These are phyloP conservation scores for Aphelenchoides fujianensis DNA, from an alignment of 1,140 invertebrate species.

Conservation along the genomic window DNA sequence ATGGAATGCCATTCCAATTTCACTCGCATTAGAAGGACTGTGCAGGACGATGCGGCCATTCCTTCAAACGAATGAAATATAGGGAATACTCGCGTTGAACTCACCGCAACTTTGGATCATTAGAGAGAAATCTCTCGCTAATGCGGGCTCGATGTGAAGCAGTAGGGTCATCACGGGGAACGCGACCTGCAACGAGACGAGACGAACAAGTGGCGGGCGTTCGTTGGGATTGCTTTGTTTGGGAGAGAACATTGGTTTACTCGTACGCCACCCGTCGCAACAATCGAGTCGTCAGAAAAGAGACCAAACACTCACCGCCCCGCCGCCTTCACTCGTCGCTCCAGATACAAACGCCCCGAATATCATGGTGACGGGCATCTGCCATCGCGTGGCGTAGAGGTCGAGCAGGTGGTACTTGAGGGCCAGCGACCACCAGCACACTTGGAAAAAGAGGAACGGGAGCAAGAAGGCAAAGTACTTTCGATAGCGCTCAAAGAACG, in stretches of 20 bases:
- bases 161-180: constrained; percentile 55
- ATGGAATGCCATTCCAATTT: constrained; percentile 29
- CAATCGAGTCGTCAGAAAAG: too few species aligned
- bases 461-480: constrained; percentile 45
- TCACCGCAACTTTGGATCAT: constrained; percentile 53
- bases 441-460: constrained; percentile 39
- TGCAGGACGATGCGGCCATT: constrained; percentile 25
- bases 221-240: too few species aligned
- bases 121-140: constrained; percentile 53
- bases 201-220: too few species aligned
- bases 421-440: constrained; percentile 46
- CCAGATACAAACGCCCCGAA: constrained; percentile 47
- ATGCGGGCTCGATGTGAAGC: constrained; percentile 38
- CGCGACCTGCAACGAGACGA: too few species aligned
- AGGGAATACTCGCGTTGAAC: constrained; percentile 51
- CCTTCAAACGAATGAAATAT: constrained; percentile 43
- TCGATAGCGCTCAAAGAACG: constrained; percentile 34
- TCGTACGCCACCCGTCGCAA: too few species aligned
- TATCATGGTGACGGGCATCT: constrained; percentile 52
- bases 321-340: constrained; percentile 50
- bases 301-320: constrained; percentile 22
- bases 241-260: too few species aligned
- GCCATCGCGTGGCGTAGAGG: constrained; percentile 41
- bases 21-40: constrained; percentile 14
- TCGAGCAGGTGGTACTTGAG: constrained; percentile 49